Evolutionary conservation across 1,140 invertebrate species (phyloP).

Genomic region (Zaprionus nigranus): DNA sequence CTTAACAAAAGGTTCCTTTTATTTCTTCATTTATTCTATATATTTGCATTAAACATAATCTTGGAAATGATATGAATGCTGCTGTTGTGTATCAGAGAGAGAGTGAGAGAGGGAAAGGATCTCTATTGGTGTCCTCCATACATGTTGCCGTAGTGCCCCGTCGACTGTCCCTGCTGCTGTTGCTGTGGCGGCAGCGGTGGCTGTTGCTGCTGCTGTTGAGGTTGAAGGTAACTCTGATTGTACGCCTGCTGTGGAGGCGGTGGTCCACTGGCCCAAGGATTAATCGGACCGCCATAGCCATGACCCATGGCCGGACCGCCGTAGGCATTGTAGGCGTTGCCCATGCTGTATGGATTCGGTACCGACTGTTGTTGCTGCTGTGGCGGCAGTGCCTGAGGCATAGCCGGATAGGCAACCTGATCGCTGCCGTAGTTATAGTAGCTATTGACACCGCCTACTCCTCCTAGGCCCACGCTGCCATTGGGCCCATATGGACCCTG

Average conservation of each 20-base stretch:
- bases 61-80: slow-evolving; percentile 5
- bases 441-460: neutral
- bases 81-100: neutral
- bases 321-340: slow-evolving; percentile 44
- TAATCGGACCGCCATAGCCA: slow-evolving; percentile 31
- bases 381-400: slow-evolving; percentile 21
- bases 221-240: neutral
- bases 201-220: slow-evolving; percentile 50
- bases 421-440: slow-evolving; percentile 28
- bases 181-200: slow-evolving; percentile 16
- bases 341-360: slow-evolving; percentile 25
- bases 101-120: too few species aligned
- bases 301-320: slow-evolving; percentile 18
- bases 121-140: slow-evolving; percentile 52
- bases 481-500: slow-evolving; percentile 10
- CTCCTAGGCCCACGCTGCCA: slow-evolving; percentile 4
- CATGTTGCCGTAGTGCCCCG: slow-evolving; percentile 60
- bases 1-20: neutral
- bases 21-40: neutral
- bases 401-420: neutral
- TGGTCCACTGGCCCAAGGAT: slow-evolving; percentile 62
- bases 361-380: slow-evolving; percentile 4
- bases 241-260: slow-evolving; percentile 41
- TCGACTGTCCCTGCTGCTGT: slow-evolving; percentile 10
- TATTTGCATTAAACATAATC: neutral